Evolutionary conservation across 2,113 vertebrate species (phyloP).

Genomic region (Eubucco bourcierii): DNA sequence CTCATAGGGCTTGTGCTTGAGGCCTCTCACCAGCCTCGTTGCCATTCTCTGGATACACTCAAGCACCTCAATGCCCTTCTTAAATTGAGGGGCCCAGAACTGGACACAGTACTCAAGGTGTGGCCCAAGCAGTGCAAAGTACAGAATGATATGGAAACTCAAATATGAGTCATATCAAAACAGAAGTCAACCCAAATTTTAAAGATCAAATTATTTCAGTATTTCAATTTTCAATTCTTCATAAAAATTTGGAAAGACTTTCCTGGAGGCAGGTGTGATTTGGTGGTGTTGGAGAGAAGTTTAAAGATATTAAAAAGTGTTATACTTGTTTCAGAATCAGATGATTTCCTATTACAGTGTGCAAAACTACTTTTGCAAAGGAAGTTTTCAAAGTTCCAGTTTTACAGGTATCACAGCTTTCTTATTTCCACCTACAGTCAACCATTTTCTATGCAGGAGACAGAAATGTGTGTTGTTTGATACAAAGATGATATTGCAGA

Average conservation of each 20-base stretch:
- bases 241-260: not conserved
- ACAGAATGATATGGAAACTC: not conserved
- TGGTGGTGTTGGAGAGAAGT: rapidly evolving
- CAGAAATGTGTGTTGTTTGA: not conserved
- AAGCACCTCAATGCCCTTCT: too few relatives aligned
- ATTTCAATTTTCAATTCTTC: not conserved
- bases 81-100: too few relatives aligned
- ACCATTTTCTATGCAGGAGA: not conserved
- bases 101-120: too few relatives aligned
- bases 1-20: too few relatives aligned
- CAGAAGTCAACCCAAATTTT: not conserved
- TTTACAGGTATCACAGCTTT: not conserved
- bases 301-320: not conserved
- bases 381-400: not conserved
- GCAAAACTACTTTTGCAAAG: not conserved
- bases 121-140: too few relatives aligned
- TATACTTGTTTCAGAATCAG: not conserved
- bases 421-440: not conserved
- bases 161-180: not conserved
- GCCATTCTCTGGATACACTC: too few relatives aligned
- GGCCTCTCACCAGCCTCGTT: too few relatives aligned
- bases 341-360: not conserved
- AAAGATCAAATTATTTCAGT: not conserved
- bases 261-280: too few relatives aligned
- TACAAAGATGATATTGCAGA: not conserved